Percentiles rank a stretch among this genome's conserved stretches.
phyloP scores from a whole-genome alignment of 2,888 invertebrate species.

The Axea sp. region DNA sequence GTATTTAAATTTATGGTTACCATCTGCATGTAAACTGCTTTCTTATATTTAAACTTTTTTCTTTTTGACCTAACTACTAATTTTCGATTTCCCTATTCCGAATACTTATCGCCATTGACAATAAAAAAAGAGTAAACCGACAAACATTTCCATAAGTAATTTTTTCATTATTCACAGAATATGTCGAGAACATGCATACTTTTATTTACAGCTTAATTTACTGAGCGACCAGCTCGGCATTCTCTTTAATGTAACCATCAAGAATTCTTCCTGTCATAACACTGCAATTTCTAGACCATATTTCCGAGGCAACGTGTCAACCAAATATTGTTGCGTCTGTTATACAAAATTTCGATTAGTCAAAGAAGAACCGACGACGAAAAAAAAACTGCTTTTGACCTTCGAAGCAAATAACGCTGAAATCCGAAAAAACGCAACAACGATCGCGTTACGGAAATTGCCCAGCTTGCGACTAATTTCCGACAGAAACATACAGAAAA shows the following conservation, averaged over 20 bases:
- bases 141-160: too few relatives aligned
- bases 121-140: too few relatives aligned
- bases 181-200: slow-evolving; percentile 17
- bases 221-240: slow-evolving; percentile 1
- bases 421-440: slow-evolving; percentile 37
- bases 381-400: slow-evolving; percentile 54
- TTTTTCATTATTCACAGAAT: slow-evolving; percentile 35
- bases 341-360: slow-evolving; percentile 26
- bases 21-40: slow-evolving; percentile 5
- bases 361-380: slow-evolving; percentile 36
- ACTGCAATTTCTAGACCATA: slow-evolving; percentile 43
- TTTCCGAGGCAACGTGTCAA: slow-evolving; percentile 42
- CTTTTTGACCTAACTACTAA: too few relatives aligned
- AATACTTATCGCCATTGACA: too few relatives aligned
- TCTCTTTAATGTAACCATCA: slow-evolving; percentile 33
- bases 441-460: slow-evolving; percentile 56
- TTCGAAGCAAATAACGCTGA: slow-evolving; percentile 55
- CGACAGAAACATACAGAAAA: slow-evolving; percentile 60
- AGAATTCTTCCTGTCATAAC: slow-evolving; percentile 49
- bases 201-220: slow-evolving; percentile 50
- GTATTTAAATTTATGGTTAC: background rate
- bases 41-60: too few relatives aligned
- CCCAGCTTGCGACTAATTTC: slow-evolving; percentile 41
- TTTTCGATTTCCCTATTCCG: background rate
- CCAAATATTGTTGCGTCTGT: slow-evolving; percentile 39